Percentiles rank a stretch among this genome's conserved stretches.
Conservation (phyloP, 35 echinoderm and acorn worm genomes). For the Heliocidaris tuberculata region DNA sequence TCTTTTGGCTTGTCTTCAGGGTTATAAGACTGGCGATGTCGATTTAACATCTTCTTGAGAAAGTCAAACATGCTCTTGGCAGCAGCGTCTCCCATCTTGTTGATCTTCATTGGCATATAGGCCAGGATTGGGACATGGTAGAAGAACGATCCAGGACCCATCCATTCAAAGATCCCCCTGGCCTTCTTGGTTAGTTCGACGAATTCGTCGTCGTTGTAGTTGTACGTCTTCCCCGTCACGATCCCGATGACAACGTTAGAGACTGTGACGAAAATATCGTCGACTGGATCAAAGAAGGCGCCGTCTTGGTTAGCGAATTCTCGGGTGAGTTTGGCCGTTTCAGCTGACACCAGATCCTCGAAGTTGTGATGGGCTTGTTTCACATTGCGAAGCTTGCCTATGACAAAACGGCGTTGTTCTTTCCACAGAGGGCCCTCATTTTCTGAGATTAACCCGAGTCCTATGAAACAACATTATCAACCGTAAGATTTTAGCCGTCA, state of each 20-base stretch:
- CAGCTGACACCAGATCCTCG: not conserved
- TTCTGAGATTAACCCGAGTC: not conserved
- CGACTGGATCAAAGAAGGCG: not conserved
- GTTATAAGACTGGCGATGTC: not conserved
- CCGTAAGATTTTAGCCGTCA: no score
- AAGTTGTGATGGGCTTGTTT: not conserved
- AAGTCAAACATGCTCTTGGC: slow-evolving; percentile 16
- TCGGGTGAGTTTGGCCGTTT: not conserved
- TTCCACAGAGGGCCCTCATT: slow-evolving; percentile 30
- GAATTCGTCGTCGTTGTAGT: slow-evolving; percentile 35
- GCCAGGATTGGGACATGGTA: slow-evolving; percentile 21
- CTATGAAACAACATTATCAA: not conserved
- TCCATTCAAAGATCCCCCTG: not conserved
- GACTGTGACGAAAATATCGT: not conserved
- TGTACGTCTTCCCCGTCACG: slow-evolving; percentile 7
- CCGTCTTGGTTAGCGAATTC: not conserved
- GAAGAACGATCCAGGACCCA: slow-evolving; percentile 22
- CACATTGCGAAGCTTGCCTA: not conserved
- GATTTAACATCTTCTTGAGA: not conserved
- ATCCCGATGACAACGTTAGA: not conserved
- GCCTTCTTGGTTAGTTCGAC: not conserved
- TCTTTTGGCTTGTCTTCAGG: not conserved
- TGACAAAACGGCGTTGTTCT: slow-evolving; percentile 16
- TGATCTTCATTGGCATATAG: not conserved
- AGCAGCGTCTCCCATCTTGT: not conserved